Evolutionary conservation across 2,113 vertebrate species (phyloP), one percentile per base, ranked within the genome.

Genomic region (Scopus umbretta): DNA sequence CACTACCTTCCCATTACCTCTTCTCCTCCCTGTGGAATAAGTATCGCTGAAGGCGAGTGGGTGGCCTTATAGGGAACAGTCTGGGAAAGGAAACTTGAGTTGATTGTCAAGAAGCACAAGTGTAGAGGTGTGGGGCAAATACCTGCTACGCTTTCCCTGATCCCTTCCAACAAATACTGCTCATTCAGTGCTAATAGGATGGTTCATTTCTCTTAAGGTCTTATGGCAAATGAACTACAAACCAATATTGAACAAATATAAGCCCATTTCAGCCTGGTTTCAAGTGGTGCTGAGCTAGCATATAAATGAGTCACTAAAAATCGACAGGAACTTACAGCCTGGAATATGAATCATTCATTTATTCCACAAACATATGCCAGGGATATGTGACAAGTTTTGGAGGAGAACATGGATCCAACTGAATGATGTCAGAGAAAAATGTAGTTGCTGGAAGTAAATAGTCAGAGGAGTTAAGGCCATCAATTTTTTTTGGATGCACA

Each of bases 211-310:
- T 40, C 16, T 47, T 74, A 10, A 49, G 17, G 6, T 34, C 59
- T 80, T 25, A 50, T 11, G 27, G 71, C 80, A 85, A 93, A 75
- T 18, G 16, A 79, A 14, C 29, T 38, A 11, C 36, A 91, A 84
- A 30, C n/a, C 58, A 70, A 43, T 63, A 76, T 6, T 45, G 40
- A 75, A 63, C n/a, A 88, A 79, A 84, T 53, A 30, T 3, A 32
- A 86, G 40, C n/a, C 70, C 63, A 30, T 92, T 89, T 55, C 92
- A 88, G 56, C 43, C 34, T 65, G 25, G 20, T 72, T 85, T 83
- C 49, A 78, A 52, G 40, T 29, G 83, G 5, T 94, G 95, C 90
- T 97, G 93, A 96, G 92, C 36, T 87, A 96, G 86, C 92, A 96
- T 43, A 76, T 47, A 70, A 92, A 96, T 95, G 90, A 96, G 88